phyloP scores from a whole-genome alignment of 2,888 invertebrate genomes.

The Cheilosia variabilis region DNA sequence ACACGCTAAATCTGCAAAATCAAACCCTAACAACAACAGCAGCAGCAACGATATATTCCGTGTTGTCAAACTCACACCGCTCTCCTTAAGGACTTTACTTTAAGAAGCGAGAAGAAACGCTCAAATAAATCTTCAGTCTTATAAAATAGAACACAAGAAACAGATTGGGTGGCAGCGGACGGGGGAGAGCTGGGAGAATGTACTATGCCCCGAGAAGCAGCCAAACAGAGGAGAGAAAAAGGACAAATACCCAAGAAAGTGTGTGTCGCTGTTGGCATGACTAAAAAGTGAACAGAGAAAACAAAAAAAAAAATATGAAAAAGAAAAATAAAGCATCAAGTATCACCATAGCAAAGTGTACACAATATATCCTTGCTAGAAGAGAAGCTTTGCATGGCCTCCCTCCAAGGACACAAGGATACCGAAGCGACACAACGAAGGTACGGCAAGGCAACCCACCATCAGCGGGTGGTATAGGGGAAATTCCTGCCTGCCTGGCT shows the following conservation, averaged over 20 bases:
- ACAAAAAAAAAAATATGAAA: constrained; percentile 34
- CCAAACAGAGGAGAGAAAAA: constrained; percentile 46
- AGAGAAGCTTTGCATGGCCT: constrained; percentile 71
- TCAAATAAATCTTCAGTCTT: constrained; percentile 71
- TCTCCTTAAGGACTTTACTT: constrained; percentile 36
- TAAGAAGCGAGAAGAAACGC: constrained; percentile 45
- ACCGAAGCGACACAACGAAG: constrained; percentile 50
- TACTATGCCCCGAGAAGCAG: constrained; percentile 42
- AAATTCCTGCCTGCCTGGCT: constrained; percentile 45
- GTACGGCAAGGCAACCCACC: constrained; percentile 31
- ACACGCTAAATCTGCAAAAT: constrained; percentile 42
- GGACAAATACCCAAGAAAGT: constrained; percentile 65
- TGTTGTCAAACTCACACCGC: constrained; percentile 50
- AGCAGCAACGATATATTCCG: constrained; percentile 33
- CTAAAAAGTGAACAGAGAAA: constrained; percentile 16
- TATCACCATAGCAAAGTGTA: constrained; percentile 75
- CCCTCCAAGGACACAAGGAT: constrained; percentile 67
- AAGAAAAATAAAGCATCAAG: constrained; percentile 70
- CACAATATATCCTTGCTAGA: constrained; percentile 71
- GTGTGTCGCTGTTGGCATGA: constrained; percentile 26
- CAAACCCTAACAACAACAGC: constrained; percentile 38
- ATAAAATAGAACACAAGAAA: constrained; percentile 55
- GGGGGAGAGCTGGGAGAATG: constrained; percentile 22
- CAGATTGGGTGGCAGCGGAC: constrained; percentile 37
- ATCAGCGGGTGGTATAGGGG: constrained; percentile 31